A percentile compares a stretch with the other conserved stretches of the same genome.
These are phyloP conservation scores for Iphiclides podalirius DNA, from an alignment of 2,888 invertebrate genomes.

Conservation along the genomic window DNA sequence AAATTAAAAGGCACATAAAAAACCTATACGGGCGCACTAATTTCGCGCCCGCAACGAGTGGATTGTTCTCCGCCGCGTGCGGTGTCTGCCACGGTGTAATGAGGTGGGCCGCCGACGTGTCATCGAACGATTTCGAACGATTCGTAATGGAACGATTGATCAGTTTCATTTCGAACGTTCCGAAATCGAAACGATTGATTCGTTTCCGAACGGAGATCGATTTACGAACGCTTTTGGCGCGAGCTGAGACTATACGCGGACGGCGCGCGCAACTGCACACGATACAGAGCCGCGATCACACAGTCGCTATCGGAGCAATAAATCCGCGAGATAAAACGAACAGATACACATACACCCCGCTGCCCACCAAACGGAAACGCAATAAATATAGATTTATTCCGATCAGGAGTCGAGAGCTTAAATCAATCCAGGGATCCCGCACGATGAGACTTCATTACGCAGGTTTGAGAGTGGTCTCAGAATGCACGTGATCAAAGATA, in stretches of 20 bases:
- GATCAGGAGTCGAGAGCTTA: slow-evolving; percentile 36
- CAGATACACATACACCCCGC: slow-evolving; percentile 38
- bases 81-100: slow-evolving; percentile 43
- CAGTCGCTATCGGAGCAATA: slow-evolving; percentile 71
- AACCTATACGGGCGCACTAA: slow-evolving; percentile 71
- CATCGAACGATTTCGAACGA: no score
- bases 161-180: no score
- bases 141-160: no score
- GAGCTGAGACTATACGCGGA: no score
- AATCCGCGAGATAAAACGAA: slow-evolving; percentile 67
- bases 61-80: slow-evolving; percentile 43
- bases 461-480: no score
- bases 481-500: no score
- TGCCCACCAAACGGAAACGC: slow-evolving; percentile 45
- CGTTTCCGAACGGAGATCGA: slow-evolving; percentile 30
- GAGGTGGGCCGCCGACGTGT: no score
- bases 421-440: slow-evolving; percentile 27
- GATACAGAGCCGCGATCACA: no score
- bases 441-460: no score
- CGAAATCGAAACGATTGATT: slow-evolving; percentile 26
- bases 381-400: slow-evolving; percentile 48
- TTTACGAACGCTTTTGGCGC: slow-evolving; percentile 18
- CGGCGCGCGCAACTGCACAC: no score
- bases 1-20: slow-evolving; percentile 77
- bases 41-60: slow-evolving; percentile 65